Conservation (phyloP, 1,140 invertebrate genomes). For the Cherax destructor region DNA sequence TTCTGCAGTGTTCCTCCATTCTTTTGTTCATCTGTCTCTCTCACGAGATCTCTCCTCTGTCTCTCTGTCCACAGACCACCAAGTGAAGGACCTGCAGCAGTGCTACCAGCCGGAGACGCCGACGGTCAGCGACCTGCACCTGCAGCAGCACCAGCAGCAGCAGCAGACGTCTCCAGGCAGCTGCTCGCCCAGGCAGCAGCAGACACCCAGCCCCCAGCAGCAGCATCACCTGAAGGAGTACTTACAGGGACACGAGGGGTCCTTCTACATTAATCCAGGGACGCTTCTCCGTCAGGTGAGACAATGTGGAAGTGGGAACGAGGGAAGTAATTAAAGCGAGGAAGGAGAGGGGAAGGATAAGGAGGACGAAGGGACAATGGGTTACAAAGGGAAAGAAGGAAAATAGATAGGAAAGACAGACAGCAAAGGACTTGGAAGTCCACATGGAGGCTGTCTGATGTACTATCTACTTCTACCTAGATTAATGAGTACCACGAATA, state of each 20-base stretch:
- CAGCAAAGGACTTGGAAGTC: no score
- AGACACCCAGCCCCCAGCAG: background rate
- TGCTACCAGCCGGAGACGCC: background rate
- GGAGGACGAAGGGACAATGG: no score
- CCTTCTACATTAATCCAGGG: slow-evolving; percentile 55
- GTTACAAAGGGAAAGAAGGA: no score
- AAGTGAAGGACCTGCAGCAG: slow-evolving; percentile 37
- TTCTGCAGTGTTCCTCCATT: no score
- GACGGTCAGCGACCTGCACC: background rate
- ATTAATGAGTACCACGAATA: no score
- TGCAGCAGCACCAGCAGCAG: background rate
- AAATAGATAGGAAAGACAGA: background rate
- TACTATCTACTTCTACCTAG: no score
- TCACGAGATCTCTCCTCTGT: no score
- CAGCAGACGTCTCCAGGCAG: background rate
- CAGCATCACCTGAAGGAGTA: slow-evolving; percentile 6
- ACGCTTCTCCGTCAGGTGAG: slow-evolving; percentile 36
- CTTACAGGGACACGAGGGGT: slow-evolving; percentile 23
- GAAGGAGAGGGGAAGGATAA: background rate
- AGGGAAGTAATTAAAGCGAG: background rate
- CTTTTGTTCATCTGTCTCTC: no score
- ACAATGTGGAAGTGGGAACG: background rate
- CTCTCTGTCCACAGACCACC: slow-evolving; percentile 23
- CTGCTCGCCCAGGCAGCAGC: background rate
- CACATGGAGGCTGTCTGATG: no score